Percentiles rank a stretch among this genome's conserved stretches.
Evolutionary conservation across 1,140 invertebrate genomes (phyloP).

Genomic region (Neodiprion lecontei): DNA sequence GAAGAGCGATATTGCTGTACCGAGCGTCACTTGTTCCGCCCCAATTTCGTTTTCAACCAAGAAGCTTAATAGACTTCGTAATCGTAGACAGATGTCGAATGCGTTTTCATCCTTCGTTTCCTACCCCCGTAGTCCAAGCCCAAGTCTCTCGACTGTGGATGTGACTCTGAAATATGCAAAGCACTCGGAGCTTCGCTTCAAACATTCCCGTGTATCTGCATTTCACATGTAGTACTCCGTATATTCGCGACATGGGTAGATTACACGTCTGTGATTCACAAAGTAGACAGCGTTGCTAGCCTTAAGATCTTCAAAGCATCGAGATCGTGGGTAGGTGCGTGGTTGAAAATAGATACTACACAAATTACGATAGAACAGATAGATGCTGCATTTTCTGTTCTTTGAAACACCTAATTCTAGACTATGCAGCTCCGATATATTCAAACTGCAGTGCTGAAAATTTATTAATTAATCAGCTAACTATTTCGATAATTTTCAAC

Average conservation of each 20-base stretch:
- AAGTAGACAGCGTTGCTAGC: neutral
- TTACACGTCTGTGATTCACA: neutral
- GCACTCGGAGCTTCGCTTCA: neutral
- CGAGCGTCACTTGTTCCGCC: neutral
- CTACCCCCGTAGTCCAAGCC: neutral
- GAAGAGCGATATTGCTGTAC: neutral
- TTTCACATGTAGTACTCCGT: neutral
- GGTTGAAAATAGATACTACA: too few species aligned
- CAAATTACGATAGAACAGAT: too few species aligned
- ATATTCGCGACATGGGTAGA: neutral
- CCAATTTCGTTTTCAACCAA: conserved; percentile 2
- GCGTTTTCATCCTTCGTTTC: neutral
- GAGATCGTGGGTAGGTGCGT: neutral
- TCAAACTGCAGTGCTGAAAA: too few species aligned
- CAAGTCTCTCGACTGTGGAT: neutral
- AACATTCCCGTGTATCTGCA: neutral
- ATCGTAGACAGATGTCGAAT: neutral
- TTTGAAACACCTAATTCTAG: too few species aligned
- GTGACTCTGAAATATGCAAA: neutral
- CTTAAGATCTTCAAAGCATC: neutral
- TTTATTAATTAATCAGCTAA: too few species aligned
- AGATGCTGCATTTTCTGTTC: too few species aligned
- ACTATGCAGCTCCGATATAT: too few species aligned
- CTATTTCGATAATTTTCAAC: too few species aligned
- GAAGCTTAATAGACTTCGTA: neutral